Percentiles rank a stretch among this genome's conserved stretches.
Evolutionary conservation across 2,113 vertebrate genomes (phyloP).

Genomic region (Nestor notabilis): DNA sequence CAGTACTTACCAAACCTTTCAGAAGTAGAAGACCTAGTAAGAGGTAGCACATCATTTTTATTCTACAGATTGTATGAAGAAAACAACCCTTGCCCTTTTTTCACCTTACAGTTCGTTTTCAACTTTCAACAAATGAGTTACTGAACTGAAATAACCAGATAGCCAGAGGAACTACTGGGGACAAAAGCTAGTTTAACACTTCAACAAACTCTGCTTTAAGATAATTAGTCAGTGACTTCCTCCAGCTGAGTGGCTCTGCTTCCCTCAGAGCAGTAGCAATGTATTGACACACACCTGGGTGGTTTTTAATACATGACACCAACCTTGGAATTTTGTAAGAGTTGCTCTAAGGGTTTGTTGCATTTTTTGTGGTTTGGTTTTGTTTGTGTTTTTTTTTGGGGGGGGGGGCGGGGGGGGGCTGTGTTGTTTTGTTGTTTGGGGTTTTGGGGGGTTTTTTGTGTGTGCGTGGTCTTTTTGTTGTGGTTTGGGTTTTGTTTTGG

Average conservation of each 20-base stretch:
- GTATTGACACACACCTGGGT: not conserved
- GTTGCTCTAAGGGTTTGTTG: not conserved
- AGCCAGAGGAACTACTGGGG: not conserved
- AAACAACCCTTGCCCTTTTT: not conserved
- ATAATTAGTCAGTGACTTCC: not conserved
- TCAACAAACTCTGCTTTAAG: not conserved
- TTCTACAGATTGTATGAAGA: not conserved
- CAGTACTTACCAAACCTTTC: not conserved
- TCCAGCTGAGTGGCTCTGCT: not conserved
- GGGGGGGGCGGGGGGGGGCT: too few species aligned
- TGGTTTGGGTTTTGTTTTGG: too few species aligned
- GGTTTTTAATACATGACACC: not conserved
- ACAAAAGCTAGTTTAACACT: conserved; percentile 18
- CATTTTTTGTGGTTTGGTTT: too few species aligned
- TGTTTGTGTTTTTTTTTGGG: too few species aligned
- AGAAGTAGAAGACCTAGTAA: not conserved
- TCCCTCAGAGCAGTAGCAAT: not conserved
- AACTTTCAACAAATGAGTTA: not conserved
- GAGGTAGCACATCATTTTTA: not conserved
- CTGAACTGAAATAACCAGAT: not conserved
- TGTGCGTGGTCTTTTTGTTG: too few species aligned
- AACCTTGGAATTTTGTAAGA: not conserved
- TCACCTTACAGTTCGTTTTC: not conserved
- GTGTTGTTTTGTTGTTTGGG: too few species aligned
- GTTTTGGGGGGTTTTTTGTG: too few species aligned